Conservation (phyloP, 1,140 invertebrate genomes). For the Brachionus sp. region DNA sequence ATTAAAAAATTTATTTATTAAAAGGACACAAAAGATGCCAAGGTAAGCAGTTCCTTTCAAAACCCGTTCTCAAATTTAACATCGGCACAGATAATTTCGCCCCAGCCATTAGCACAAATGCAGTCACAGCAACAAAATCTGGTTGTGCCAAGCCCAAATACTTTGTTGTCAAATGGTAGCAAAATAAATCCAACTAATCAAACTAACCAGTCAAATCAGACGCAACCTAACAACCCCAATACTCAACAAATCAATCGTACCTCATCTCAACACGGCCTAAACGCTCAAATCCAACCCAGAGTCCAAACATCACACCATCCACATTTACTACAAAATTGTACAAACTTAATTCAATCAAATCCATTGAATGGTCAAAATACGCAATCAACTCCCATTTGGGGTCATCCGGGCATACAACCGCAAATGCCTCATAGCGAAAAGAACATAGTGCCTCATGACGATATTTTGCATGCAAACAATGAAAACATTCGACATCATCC, state of each 20-base stretch:
- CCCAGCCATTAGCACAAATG: neutral
- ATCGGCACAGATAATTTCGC: conserved; percentile 42
- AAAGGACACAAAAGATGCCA: conserved; percentile 14
- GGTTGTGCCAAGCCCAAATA: conserved; percentile 21
- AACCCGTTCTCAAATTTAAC: conserved; percentile 40
- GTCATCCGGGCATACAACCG: conserved; percentile 28
- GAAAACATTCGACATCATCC: conserved; percentile 17
- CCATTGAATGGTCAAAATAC: conserved; percentile 6
- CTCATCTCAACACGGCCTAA: neutral
- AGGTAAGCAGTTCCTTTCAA: neutral
- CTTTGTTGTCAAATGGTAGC: neutral
- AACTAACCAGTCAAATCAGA: neutral
- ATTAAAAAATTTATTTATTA: neutral
- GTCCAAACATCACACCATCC: conserved; percentile 19
- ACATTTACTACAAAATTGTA: conserved; percentile 44
- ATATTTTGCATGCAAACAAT: conserved; percentile 1
- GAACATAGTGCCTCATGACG: neutral
- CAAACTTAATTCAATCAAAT: conserved; percentile 35
- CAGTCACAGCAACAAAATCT: conserved; percentile 24
- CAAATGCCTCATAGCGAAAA: conserved; percentile 4
- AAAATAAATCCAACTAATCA: neutral
- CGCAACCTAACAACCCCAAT: neutral
- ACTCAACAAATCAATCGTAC: neutral
- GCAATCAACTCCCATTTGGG: conserved; percentile 2
- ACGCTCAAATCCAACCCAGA: neutral